Conservation (phyloP, 2,797 vertebrate genomes). For the Anabacerthia variegaticeps region DNA sequence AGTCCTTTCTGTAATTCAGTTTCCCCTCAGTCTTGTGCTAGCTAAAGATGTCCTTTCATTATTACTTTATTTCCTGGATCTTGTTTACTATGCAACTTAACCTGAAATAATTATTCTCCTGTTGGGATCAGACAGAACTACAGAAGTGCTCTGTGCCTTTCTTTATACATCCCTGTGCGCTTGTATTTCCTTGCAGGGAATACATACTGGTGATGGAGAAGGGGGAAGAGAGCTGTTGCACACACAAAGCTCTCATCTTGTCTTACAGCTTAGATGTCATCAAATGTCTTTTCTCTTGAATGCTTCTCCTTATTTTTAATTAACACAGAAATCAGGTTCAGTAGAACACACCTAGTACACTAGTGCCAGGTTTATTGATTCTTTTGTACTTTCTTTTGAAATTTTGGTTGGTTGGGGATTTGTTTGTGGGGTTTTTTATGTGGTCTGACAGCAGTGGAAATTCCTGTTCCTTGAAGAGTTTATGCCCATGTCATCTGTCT, state of each 20-base stretch:
- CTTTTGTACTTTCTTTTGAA: not conserved
- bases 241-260: not conserved
- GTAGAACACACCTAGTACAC: not conserved
- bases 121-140: not conserved
- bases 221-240: not conserved
- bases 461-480: not conserved
- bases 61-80: not conserved
- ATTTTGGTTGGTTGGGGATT: not conserved
- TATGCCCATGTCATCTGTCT: not conserved
- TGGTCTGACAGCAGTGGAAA: not conserved
- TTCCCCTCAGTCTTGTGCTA: not conserved
- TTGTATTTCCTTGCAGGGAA: not conserved
- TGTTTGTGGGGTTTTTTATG: not conserved
- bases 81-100: not conserved
- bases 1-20: not conserved
- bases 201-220: not conserved
- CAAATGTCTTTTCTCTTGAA: not conserved
- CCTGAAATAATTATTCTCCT: not conserved
- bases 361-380: not conserved
- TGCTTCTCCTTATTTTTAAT: not conserved
- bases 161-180: not conserved
- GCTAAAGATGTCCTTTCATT: not conserved
- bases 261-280: not conserved
- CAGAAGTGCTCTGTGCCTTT: not conserved
- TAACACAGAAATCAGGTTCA: not conserved